Percentiles rank a stretch among this genome's conserved stretches.
These are phyloP conservation scores for Phylloscopus trochilus DNA, from an alignment of 2,113 vertebrate species.

Conservation along the genomic window DNA sequence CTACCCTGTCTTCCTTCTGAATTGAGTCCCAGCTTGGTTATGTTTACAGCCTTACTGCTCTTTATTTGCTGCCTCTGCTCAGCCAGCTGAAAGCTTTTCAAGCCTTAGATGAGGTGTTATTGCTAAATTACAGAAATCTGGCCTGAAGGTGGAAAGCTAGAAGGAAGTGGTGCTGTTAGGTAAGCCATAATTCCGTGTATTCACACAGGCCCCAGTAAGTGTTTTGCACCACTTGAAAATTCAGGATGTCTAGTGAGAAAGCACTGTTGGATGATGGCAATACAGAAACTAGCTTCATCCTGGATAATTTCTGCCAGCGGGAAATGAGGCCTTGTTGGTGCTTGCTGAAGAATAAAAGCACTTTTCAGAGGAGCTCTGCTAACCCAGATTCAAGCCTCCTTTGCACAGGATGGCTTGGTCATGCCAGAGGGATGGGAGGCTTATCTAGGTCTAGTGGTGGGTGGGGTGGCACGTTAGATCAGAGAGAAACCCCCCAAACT, in stretches of 20 bases:
- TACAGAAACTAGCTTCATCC: background rate
- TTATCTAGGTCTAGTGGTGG: background rate
- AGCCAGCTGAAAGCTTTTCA: background rate
- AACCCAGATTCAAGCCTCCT: background rate
- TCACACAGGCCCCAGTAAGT: accelerated
- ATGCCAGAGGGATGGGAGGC: background rate
- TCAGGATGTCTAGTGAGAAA: background rate
- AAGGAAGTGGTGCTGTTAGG: background rate
- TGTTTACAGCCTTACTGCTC: background rate
- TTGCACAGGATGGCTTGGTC: background rate
- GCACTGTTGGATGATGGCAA: background rate
- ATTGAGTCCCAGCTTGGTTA: background rate
- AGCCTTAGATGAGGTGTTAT: background rate
- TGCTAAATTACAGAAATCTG: background rate
- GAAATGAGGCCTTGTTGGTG: background rate
- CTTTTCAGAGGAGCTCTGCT: background rate
- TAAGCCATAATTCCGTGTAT: background rate
- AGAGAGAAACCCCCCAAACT: background rate
- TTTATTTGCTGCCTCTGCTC: background rate
- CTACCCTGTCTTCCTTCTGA: background rate
- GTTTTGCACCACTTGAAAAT: background rate
- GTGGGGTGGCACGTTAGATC: background rate
- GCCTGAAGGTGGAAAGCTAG: background rate
- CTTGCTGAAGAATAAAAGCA: background rate
- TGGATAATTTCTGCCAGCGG: background rate